Conservation (phyloP, 1,140 invertebrate genomes). For the Ptiloglossa arizonensis region DNA sequence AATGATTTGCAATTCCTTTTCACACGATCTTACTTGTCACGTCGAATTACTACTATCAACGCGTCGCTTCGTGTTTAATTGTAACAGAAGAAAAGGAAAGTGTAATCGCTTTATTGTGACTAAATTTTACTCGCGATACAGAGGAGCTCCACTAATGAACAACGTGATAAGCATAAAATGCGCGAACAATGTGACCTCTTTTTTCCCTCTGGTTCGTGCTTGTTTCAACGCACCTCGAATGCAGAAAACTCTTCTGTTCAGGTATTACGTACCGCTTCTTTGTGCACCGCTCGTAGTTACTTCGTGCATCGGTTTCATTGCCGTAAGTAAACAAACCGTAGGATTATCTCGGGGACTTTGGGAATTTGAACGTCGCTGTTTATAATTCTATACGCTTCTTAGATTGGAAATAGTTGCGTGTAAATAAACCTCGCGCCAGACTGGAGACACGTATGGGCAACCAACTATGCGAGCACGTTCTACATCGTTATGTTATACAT, state of each 20-base stretch:
- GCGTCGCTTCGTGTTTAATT: not conserved
- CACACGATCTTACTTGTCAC: too few relatives aligned
- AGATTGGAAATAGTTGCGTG: constrained; percentile 53
- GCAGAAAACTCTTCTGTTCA: not conserved
- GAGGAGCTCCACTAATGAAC: constrained; percentile 52
- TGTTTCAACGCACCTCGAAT: constrained; percentile 15
- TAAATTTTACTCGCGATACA: constrained; percentile 48
- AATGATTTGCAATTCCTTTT: too few relatives aligned
- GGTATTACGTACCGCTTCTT: not conserved
- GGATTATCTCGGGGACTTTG: constrained; percentile 61
- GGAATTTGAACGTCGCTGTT: constrained; percentile 62
- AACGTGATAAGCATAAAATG: constrained; percentile 53
- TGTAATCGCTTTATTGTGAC: not conserved
- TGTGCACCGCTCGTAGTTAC: not conserved
- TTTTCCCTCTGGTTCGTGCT: not conserved
- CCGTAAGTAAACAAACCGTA: constrained; percentile 59
- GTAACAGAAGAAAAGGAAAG: not conserved
- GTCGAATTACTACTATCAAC: too few relatives aligned
- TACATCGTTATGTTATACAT: constrained; percentile 14
- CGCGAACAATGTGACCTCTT: not conserved
- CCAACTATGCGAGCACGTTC: constrained; percentile 11
- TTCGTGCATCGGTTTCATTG: constrained; percentile 10
- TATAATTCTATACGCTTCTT: constrained; percentile 57
- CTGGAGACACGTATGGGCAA: not conserved
- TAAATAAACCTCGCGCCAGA: constrained; percentile 46